These are phyloP conservation scores for Tapirus indicus DNA, from an alignment of 2,797 vertebrate genomes.

Conservation along the genomic window DNA sequence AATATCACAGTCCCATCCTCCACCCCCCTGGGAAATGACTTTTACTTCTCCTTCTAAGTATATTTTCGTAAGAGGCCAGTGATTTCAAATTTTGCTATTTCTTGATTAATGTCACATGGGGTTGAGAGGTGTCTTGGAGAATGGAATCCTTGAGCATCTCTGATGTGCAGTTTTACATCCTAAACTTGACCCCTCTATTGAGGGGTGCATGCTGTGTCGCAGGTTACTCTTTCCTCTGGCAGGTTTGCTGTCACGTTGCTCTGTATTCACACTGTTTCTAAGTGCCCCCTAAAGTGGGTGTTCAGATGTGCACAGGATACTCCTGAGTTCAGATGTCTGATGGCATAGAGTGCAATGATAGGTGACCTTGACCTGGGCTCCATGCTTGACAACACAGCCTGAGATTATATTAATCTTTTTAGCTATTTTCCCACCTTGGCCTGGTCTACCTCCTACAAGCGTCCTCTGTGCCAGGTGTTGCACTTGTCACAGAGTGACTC, in stretches of 20 bases:
- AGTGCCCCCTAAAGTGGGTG: background rate
- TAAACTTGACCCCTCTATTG: background rate
- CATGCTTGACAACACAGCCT: background rate
- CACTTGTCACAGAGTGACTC: background rate
- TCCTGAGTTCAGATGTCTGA: background rate
- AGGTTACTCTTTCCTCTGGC: background rate
- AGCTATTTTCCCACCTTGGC: background rate
- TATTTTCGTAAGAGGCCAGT: background rate
- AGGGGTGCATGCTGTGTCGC: background rate
- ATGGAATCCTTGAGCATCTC: background rate
- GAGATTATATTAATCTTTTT: background rate
- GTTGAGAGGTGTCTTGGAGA: background rate
- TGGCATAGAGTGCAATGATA: too few species aligned
- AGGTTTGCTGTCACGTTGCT: background rate
- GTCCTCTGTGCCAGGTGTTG: background rate
- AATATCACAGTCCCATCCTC: background rate
- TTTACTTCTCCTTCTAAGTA: background rate
- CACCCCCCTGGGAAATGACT: background rate
- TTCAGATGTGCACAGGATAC: background rate
- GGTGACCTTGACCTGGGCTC: background rate
- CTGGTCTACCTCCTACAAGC: background rate
- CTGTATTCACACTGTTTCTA: background rate
- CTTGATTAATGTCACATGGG: background rate
- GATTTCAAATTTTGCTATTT: background rate
- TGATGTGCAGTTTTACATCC: background rate